A percentile compares a stretch with the other conserved stretches of the same genome.
phyloP scores from a whole-genome alignment of 2,113 vertebrate genomes.

The Tinamus guttatus region DNA sequence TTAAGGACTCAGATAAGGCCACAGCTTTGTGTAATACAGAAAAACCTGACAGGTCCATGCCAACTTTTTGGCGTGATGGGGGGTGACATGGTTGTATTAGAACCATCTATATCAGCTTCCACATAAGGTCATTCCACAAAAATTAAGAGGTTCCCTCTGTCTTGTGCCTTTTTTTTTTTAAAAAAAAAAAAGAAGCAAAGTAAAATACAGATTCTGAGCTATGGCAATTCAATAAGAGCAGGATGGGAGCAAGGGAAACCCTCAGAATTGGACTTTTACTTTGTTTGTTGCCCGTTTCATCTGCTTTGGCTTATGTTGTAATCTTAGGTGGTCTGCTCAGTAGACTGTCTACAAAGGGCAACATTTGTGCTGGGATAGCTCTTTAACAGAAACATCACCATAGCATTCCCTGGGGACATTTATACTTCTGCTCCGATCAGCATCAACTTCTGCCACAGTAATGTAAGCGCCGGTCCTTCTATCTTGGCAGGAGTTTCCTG shows the following conservation, averaged over 20 bases:
- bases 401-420: background rate
- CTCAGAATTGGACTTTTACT: background rate
- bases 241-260: background rate
- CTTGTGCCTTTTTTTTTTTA: background rate
- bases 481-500: background rate
- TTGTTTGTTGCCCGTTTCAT: background rate
- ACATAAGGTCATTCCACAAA: background rate
- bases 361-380: background rate
- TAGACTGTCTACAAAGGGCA: background rate
- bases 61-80: background rate
- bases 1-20: background rate
- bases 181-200: background rate
- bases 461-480: accelerated
- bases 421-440: background rate
- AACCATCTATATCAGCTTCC: background rate
- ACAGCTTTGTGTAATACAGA: background rate
- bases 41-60: background rate
- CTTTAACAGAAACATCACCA: background rate
- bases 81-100: background rate
- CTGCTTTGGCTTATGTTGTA: background rate
- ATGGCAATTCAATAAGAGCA: background rate
- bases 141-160: background rate
- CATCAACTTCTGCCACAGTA: background rate
- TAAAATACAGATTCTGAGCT: background rate
- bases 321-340: background rate